phyloP scores from a whole-genome alignment of 2,113 vertebrate species.

The Cyprinus carpio region DNA sequence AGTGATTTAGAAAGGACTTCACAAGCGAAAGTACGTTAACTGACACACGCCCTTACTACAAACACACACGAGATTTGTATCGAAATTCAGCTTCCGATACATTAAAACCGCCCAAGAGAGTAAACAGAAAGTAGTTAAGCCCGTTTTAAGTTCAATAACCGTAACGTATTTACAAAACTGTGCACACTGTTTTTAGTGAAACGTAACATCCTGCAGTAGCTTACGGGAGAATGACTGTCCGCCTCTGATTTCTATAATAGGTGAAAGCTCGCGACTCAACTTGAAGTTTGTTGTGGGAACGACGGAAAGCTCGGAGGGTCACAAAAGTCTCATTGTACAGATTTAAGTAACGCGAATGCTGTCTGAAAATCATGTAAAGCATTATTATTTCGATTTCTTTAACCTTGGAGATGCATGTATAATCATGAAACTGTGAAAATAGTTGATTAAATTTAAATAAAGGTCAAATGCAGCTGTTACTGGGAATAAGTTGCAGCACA shows the following conservation, averaged over 20 bases:
- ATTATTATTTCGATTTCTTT: neutral
- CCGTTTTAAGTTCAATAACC: neutral
- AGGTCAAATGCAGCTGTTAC: neutral
- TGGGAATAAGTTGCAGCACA: neutral
- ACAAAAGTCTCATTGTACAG: neutral
- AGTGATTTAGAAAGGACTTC: neutral
- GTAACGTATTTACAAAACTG: neutral
- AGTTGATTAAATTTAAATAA: neutral
- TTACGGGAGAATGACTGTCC: neutral
- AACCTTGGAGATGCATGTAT: neutral
- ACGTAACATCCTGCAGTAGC: neutral
- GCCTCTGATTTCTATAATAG: neutral
- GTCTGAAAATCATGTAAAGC: neutral
- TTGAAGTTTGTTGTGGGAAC: slow-evolving; percentile 17
- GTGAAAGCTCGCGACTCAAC: neutral
- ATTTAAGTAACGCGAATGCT: slow-evolving; percentile 30
- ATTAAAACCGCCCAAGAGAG: neutral
- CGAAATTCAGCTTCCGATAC: no score
- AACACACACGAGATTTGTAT: neutral
- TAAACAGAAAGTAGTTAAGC: neutral
- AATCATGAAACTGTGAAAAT: neutral
- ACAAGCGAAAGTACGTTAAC: neutral
- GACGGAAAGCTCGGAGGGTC: slow-evolving; percentile 48
- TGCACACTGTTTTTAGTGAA: neutral
- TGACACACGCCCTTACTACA: neutral